Base-by-base conservation (phyloP, 2,888 invertebrate genomes). In the Oscheius onirici region DNA sequence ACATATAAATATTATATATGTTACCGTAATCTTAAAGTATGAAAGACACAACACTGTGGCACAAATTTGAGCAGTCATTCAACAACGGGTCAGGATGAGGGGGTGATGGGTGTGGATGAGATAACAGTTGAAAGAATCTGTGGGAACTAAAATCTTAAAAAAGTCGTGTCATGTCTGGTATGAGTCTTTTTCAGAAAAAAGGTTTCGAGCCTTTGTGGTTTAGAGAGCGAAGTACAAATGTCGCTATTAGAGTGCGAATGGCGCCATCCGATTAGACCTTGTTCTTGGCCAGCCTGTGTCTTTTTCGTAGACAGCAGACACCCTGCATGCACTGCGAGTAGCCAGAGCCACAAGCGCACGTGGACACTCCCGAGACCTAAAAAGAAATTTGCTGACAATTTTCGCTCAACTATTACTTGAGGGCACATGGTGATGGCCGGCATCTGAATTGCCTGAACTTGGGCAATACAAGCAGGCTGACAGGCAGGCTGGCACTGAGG, bases 321-420 rank as follows among this genome's bases (percentile, higher is more conserved):
- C 84, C 84, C 73, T 83, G 84, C 83, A 83, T 83, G 70, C 85
- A 85, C 71, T 84, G 84, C 15, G 81, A 77, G 71, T 85, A 85
- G 40, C 85, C 85, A 41, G 73, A 73, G 54, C 81, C 81, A 70
- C 85, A 85, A 17, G 83, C 77, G 74, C 85, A 85, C 22, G 24
- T 8, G 49, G 63, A 63, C 24, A 67, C 69, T 44, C 71, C 71
- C 6, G 68, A 58, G 6, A 57, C 63, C 70, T 70, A 52, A n/a
- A 49, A 24, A 15, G 10, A 22, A 1, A 11, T 40, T 58, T 11
- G 20, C n/a, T n/a, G 3, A 20, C 40, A 58, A 6, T 55, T n/a
- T n/a, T 34, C 34, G 8, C 34, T 11, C 26, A 28, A 28, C n/a
- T 72, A 28, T 8, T 49, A 71, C 71, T 65, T 79, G 79, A 43